Evolutionary conservation across 2,888 invertebrate genomes (phyloP).

Genomic region (Stenotaenia linearis): DNA sequence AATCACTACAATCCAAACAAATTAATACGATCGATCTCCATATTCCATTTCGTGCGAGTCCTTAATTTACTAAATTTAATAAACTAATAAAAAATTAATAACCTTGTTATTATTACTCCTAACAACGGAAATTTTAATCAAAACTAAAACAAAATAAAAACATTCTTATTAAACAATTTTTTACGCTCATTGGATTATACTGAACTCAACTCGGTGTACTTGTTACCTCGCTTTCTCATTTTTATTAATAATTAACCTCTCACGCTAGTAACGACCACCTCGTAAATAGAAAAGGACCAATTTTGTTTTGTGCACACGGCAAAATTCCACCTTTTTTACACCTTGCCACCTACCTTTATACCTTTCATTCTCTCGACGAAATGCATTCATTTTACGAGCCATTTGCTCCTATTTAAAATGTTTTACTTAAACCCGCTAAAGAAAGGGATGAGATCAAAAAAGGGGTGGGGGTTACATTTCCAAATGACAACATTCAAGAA

Average conservation of each 20-base stretch:
- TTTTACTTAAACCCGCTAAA: not conserved
- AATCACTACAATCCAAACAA: too few relatives aligned
- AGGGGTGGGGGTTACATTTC: not conserved
- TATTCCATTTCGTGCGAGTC: too few relatives aligned
- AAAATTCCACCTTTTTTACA: not conserved
- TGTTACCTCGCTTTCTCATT: not conserved
- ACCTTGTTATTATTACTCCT: too few relatives aligned
- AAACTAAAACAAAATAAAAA: too few relatives aligned
- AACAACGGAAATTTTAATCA: too few relatives aligned
- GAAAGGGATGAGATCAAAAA: not conserved
- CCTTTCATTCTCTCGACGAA: not conserved
- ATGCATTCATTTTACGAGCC: not conserved
- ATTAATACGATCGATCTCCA: too few relatives aligned
- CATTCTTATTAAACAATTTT: not conserved
- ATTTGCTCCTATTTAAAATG: not conserved
- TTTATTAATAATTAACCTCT: not conserved
- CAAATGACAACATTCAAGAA: not conserved
- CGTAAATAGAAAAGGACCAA: not conserved
- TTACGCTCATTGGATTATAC: not conserved
- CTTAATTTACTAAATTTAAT: too few relatives aligned
- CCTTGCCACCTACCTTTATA: not conserved
- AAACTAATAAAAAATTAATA: too few relatives aligned
- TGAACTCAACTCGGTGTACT: not conserved
- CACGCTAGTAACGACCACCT: not conserved
- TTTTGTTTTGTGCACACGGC: not conserved